Conservation (phyloP, 2,797 vertebrate species). For the Leuciscus waleckii region DNA sequence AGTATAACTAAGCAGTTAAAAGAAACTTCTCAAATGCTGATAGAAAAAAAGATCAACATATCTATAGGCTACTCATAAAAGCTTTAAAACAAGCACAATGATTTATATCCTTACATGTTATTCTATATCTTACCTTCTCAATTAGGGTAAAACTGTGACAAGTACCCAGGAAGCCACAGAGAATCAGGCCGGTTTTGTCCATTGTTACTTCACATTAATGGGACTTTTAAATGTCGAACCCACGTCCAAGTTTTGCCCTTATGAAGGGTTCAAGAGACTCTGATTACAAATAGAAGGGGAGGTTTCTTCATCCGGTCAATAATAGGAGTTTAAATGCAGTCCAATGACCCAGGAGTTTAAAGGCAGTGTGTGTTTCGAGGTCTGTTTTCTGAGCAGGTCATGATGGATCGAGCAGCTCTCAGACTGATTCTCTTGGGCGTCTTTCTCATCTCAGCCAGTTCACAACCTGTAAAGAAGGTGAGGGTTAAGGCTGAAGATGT, state of each 20-base stretch:
- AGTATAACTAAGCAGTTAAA: no score
- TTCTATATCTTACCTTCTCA: not conserved
- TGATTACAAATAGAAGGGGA: slow-evolving; percentile 18
- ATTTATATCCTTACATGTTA: not conserved
- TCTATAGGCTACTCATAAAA: not conserved
- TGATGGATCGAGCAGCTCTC: slow-evolving; percentile 66
- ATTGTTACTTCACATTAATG: not conserved
- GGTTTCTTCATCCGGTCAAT: not conserved
- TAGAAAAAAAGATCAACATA: not conserved
- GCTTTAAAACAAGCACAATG: not conserved
- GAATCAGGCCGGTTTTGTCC: not conserved
- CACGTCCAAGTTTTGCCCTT: not conserved
- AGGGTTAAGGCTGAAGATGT: not conserved
- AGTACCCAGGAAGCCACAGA: not conserved
- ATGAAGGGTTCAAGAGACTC: not conserved
- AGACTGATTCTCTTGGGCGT: slow-evolving; percentile 62
- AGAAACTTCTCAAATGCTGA: not conserved
- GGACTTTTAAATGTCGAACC: not conserved
- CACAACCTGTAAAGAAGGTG: slow-evolving; percentile 64
- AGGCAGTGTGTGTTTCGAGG: slow-evolving; percentile 39
- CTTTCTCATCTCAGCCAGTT: slow-evolving; percentile 64
- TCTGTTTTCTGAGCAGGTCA: slow-evolving; percentile 36
- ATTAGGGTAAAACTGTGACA: not conserved
- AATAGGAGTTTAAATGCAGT: slow-evolving; percentile 59
- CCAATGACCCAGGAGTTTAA: slow-evolving; percentile 64